Base-by-base conservation (phyloP, 2,113 vertebrate genomes). In the Rhizomys pruinosus region DNA sequence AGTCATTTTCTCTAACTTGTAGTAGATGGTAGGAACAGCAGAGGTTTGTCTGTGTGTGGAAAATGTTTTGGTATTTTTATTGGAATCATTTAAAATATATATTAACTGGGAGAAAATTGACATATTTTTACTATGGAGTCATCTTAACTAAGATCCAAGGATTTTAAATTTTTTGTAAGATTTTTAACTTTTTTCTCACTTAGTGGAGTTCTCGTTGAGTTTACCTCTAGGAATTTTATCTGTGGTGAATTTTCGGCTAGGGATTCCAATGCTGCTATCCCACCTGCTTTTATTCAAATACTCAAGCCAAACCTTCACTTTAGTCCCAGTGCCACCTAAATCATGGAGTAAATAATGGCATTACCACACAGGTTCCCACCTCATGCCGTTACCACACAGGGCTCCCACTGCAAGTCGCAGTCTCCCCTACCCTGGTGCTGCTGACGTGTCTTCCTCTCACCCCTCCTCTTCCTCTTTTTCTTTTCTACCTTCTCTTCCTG, bases 21-120 rank as follows among this genome's bases (percentile, higher is more conserved):
- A 15, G 55, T 42, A 27, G 44, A 20, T 29, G 29, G 20, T n/a
- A 4, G 10, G 42, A 27, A 23, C 1, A 6, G 52, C 27, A 32
- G 13, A 9, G 73, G 22, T 3, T 55, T 44, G 2, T 2, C 23
- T 88, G 68, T 69, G 7, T 63, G 7, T 68, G 59, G 78, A 44
- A 84, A 91, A 79, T 37, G 7, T 68, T 68, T 78, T 93, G 72
- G 32, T 37, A 68, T 66, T 93, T 92, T 90, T 73, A 74, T 32
- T 82, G 44, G 32, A 84, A 29, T 94, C 23, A 86, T 77, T 92
- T 92, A 25, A 87, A 61, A 84, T 91, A 72, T 9, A 66, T 68
- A 44, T 73, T 71, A 84, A 84, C 19, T 73, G 61, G 22, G 47
- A 39, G 3, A 39, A 34, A 77, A 52, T 63, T 57, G 39, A 64